Conservation (phyloP, 2,888 invertebrate genomes). For the Acronicta leporina region DNA sequence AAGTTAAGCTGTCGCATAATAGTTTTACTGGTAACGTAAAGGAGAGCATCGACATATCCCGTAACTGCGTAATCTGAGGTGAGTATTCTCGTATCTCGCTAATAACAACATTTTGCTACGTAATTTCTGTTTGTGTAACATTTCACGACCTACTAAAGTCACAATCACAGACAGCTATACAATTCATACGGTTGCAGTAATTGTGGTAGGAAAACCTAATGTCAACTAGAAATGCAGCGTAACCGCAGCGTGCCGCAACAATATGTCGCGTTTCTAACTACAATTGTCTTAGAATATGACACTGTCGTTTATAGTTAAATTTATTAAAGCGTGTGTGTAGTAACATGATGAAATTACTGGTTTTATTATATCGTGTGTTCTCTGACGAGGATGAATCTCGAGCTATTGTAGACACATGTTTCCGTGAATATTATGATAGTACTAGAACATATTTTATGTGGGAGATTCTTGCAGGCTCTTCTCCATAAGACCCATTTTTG, state of each 20-base stretch:
- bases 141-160: background rate
- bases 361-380: background rate
- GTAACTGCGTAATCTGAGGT: too few relatives aligned
- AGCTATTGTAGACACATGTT: too few relatives aligned
- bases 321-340: slow-evolving; percentile 1
- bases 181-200: slow-evolving; percentile 1
- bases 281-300: slow-evolving; percentile 7
- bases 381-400: background rate
- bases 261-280: background rate
- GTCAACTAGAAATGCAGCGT: background rate
- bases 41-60: too few relatives aligned
- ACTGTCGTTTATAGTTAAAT: slow-evolving; percentile 1
- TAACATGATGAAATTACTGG: background rate
- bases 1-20: too few relatives aligned
- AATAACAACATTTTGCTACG: too few relatives aligned
- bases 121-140: background rate
- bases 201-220: background rate
- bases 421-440: too few relatives aligned
- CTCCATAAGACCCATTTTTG: too few relatives aligned
- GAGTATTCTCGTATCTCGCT: too few relatives aligned
- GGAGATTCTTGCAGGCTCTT: too few relatives aligned
- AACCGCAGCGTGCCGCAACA: background rate
- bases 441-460: too few relatives aligned
- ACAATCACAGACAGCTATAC: background rate
- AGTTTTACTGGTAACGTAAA: too few relatives aligned